phyloP scores from a whole-genome alignment of 2,113 vertebrate genomes.

The Mormyrus lacerda region DNA sequence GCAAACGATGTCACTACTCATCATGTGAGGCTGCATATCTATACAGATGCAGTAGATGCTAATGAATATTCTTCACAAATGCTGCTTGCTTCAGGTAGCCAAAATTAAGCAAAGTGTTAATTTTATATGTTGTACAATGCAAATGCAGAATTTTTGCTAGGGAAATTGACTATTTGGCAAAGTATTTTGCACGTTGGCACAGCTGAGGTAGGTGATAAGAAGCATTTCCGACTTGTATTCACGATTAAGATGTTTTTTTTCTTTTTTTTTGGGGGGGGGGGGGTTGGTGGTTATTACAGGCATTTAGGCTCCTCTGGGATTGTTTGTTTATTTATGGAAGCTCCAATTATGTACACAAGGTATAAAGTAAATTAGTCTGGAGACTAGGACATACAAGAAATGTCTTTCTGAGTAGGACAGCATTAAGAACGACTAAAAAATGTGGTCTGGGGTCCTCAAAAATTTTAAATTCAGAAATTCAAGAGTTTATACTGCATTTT shows the following conservation, averaged over 20 bases:
- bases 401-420: not conserved
- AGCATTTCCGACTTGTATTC: not conserved
- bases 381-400: not conserved
- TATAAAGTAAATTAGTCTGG: not conserved
- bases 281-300: not conserved
- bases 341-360: not conserved
- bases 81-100: not conserved
- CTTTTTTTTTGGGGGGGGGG: not conserved
- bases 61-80: not conserved
- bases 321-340: not conserved
- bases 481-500: not conserved
- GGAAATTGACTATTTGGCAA: not conserved
- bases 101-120: not conserved
- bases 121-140: not conserved
- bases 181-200: not conserved
- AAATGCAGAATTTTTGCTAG: not conserved
- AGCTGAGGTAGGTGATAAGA: not conserved
- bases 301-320: not conserved
- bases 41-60: not conserved
- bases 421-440: not conserved
- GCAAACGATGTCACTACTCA: not conserved
- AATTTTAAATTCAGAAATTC: not conserved
- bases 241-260: not conserved
- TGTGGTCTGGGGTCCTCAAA: not conserved
- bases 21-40: not conserved